phyloP scores from a whole-genome alignment of 2,113 vertebrate species.

The Pachypanchax playfairii region DNA sequence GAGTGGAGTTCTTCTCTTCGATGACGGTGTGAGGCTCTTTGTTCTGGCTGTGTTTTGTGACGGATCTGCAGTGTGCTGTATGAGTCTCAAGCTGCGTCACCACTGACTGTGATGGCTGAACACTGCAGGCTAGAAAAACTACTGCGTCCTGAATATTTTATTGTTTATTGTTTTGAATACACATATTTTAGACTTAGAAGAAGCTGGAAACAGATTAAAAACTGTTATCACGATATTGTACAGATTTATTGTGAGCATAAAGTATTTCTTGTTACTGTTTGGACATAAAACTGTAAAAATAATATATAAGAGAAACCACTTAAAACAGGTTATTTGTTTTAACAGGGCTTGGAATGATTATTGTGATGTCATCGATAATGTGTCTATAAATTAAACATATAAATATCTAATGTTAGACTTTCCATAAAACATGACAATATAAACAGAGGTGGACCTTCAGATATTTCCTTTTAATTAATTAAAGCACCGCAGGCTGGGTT shows the following conservation, averaged over 20 bases:
- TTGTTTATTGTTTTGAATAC: conserved; percentile 10
- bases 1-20: conserved; percentile 37
- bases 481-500: conserved; percentile 53
- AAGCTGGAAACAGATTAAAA: not conserved
- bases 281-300: not conserved
- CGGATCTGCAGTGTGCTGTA: conserved; percentile 69
- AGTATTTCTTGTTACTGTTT: not conserved
- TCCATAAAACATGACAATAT: conserved; percentile 21
- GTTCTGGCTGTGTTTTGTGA: conserved; percentile 67
- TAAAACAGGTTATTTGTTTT: not conserved
- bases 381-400: conserved; percentile 13
- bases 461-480: conserved; percentile 60
- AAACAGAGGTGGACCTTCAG: conserved; percentile 12
- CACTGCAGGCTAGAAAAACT: conserved; percentile 62
- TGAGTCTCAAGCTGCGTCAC: conserved; percentile 71
- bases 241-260: not conserved
- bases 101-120: conserved; percentile 63
- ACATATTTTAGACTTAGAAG: no score
- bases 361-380: conserved; percentile 27
- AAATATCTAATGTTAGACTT: conserved; percentile 22
- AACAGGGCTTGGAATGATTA: no score
- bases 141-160: conserved; percentile 50
- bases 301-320: conserved; percentile 4
- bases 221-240: not conserved
- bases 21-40: conserved; percentile 63